These are phyloP conservation scores for Coelopa frigida DNA, from an alignment of 1,140 invertebrate species.

Conservation along the genomic window DNA sequence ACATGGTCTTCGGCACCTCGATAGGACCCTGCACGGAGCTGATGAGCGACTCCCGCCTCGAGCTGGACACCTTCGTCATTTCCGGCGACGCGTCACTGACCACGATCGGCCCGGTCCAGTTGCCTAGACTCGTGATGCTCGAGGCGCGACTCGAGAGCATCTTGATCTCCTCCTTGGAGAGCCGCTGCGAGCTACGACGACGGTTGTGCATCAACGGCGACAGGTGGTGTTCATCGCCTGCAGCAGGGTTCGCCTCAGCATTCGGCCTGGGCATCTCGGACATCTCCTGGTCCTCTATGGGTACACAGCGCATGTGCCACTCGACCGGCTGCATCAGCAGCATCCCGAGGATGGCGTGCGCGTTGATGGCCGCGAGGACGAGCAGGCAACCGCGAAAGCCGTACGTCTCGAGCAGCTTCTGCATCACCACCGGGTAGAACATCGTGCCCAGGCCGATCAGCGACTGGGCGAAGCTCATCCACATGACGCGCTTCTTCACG, in stretches of 20 bases:
- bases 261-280: background rate
- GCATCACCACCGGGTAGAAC: constrained; percentile 50
- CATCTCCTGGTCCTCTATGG: constrained; percentile 12
- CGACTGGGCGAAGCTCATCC: constrained; percentile 54
- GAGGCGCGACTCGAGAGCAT: constrained; percentile 28
- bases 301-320: constrained; percentile 55
- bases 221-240: background rate
- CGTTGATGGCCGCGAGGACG: constrained; percentile 52
- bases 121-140: constrained; percentile 42
- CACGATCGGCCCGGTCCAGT: constrained; percentile 41
- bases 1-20: background rate
- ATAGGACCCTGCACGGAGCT: background rate
- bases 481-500: constrained; percentile 50
- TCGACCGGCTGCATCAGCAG: constrained; percentile 58
- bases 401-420: constrained; percentile 48
- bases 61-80: constrained; percentile 21
- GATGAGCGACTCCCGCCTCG: background rate
- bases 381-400: constrained; percentile 58
- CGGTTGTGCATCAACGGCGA: background rate
- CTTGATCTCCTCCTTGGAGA: constrained; percentile 8
- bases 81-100: constrained; percentile 37
- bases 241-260: background rate
- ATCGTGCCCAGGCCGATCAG: constrained; percentile 52
- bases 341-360: constrained; percentile 57
- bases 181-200: background rate